These are phyloP conservation scores for Sebastolobus alascanus DNA, from an alignment of 2,797 vertebrate genomes.

Conservation along the genomic window DNA sequence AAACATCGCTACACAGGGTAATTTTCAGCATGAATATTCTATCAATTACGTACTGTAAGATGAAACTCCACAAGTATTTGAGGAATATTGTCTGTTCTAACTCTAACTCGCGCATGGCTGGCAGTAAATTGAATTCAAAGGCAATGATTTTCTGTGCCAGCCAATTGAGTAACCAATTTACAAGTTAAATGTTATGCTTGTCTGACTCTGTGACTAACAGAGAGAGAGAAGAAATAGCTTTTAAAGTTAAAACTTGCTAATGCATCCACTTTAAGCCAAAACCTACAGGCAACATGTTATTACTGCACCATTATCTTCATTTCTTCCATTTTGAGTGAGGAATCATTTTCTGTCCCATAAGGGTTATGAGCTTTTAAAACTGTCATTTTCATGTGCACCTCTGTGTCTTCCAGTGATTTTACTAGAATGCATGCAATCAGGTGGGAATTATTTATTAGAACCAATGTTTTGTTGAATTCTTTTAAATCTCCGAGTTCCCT, in stretches of 20 bases:
- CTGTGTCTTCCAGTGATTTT: conserved; percentile 41
- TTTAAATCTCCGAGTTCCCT: conserved; percentile 53
- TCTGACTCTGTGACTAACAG: conserved; percentile 20
- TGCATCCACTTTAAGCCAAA: conserved; percentile 6
- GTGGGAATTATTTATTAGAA: conserved; percentile 70
- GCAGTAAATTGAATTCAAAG: conserved; percentile 48
- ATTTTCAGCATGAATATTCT: conserved; percentile 20
- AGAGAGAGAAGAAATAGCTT: conserved; percentile 18
- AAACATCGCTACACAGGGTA: conserved; percentile 7
- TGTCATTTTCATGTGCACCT: conserved; percentile 1
- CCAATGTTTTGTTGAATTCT: conserved; percentile 67
- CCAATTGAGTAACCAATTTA: conserved; percentile 43
- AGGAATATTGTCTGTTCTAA: conserved; percentile 6
- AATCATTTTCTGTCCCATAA: conserved; percentile 13
- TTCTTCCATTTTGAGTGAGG: conserved; percentile 18
- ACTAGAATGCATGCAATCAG: conserved; percentile 52
- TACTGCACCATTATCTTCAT: conserved; percentile 19
- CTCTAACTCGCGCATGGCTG: conserved; percentile 21
- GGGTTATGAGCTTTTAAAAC: conserved; percentile 17
- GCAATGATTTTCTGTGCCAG: conserved; percentile 36
- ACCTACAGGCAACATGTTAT: background rate
- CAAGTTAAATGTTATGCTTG: conserved; percentile 51
- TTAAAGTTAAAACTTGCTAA: conserved; percentile 10
- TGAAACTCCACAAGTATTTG: background rate
- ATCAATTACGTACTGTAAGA: conserved; percentile 11